Percentiles rank a stretch among this genome's conserved stretches.
These are phyloP conservation scores for Rhinogobius similis DNA, from an alignment of 2,113 vertebrate species.

Conservation along the genomic window DNA sequence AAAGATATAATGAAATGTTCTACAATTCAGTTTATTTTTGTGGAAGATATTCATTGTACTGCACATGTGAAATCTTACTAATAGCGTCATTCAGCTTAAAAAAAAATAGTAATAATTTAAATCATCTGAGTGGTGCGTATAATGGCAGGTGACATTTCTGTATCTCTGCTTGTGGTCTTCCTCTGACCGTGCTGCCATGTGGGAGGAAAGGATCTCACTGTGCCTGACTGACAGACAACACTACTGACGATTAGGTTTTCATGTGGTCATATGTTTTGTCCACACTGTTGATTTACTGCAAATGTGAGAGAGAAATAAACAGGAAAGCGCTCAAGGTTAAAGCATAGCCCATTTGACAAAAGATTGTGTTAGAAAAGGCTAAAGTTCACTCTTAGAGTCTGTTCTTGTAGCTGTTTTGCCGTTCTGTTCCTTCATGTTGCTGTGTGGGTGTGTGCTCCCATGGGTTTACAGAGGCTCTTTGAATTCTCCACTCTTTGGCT, in stretches of 20 bases:
- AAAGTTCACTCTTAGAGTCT: conserved; percentile 33
- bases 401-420: conserved; percentile 33
- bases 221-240: conserved; percentile 58
- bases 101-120: conserved; percentile 25
- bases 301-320: conserved; percentile 15
- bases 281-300: conserved; percentile 21
- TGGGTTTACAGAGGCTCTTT: conserved; percentile 31
- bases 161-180: conserved; percentile 66
- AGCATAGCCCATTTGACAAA: too few species aligned
- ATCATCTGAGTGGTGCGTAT: conserved; percentile 51
- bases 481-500: conserved; percentile 63
- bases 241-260: conserved; percentile 27
- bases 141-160: conserved; percentile 79
- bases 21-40: not conserved
- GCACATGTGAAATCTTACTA: not conserved
- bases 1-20: not conserved
- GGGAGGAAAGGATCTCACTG: conserved; percentile 55
- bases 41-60: not conserved
- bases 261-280: conserved; percentile 20
- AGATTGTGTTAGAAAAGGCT: conserved; percentile 25
- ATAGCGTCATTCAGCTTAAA: conserved; percentile 12
- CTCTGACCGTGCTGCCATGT: conserved; percentile 58
- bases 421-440: conserved; percentile 34
- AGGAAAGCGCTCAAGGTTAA: conserved; percentile 1
- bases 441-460: conserved; percentile 57